Percentiles rank a stretch among this genome's conserved stretches.
These are phyloP conservation scores for Semicossyphus pulcher DNA, from an alignment of 2,113 vertebrate genomes.

Conservation along the genomic window DNA sequence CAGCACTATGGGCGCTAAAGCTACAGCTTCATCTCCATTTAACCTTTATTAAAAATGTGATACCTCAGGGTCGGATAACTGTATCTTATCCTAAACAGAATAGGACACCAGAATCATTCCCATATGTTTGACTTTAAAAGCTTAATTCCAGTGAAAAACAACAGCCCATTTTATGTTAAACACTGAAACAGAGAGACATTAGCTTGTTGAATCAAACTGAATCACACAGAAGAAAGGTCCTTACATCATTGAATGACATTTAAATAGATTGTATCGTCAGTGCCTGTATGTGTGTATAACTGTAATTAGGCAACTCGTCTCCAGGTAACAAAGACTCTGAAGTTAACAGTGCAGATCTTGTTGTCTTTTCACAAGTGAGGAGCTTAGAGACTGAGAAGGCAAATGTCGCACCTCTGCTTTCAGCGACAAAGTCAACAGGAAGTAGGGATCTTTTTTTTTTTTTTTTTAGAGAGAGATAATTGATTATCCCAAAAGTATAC, in stretches of 20 bases:
- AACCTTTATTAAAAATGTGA: too few species aligned
- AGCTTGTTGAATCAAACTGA: not conserved
- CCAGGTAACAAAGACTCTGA: not conserved
- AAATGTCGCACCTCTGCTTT: not conserved
- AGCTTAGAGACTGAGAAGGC: not conserved
- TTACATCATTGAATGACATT: conserved; percentile 1
- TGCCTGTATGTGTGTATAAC: not conserved
- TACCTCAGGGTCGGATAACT: too few species aligned
- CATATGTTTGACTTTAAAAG: too few species aligned
- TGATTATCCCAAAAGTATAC: too few species aligned
- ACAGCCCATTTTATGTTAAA: too few species aligned
- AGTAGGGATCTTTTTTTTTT: not conserved
- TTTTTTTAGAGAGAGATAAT: too few species aligned
- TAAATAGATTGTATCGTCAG: not conserved
- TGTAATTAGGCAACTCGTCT: not conserved
- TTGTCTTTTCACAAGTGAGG: conserved; percentile 1
- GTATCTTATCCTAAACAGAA: too few species aligned
- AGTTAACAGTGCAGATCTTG: conserved; percentile 4
- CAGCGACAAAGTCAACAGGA: not conserved
- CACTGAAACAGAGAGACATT: too few species aligned
- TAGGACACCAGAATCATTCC: too few species aligned
- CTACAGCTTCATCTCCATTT: too few species aligned
- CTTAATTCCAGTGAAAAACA: too few species aligned
- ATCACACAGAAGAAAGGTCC: not conserved
- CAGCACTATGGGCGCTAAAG: too few species aligned